These are phyloP conservation scores for Nomada ruficornis DNA, from an alignment of 2,888 invertebrate genomes.

Conservation along the genomic window DNA sequence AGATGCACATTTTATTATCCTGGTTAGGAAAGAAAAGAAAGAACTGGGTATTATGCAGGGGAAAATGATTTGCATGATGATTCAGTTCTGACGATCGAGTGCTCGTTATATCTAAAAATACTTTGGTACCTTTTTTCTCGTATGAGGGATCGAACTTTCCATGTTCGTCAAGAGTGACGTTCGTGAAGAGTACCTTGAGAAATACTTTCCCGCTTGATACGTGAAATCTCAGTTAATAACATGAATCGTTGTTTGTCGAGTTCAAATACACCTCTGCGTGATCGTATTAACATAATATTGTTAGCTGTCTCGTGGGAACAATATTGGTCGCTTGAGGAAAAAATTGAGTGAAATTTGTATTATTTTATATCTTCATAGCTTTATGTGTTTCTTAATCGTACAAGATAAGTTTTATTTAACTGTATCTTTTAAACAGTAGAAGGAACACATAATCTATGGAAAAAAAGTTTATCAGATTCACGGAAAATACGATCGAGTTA, in stretches of 20 bases:
- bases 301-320: not conserved
- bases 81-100: not conserved
- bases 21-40: not conserved
- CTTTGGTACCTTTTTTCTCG: not conserved
- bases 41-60: not conserved
- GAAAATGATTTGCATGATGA: constrained; percentile 1
- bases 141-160: not conserved
- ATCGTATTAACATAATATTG: not conserved
- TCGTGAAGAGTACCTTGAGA: not conserved
- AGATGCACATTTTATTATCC: constrained; percentile 32
- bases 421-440: no score
- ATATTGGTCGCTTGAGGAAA: not conserved
- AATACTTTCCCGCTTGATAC: not conserved
- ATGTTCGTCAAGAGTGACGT: not conserved
- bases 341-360: no score
- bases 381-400: no score
- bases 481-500: no score
- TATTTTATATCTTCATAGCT: no score
- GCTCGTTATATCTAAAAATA: not conserved
- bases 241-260: not conserved
- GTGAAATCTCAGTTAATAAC: not conserved
- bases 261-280: not conserved
- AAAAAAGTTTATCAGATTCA: no score
- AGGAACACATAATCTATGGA: no score
- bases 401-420: no score